Base-by-base conservation (phyloP, 2,888 invertebrate genomes). In the Xestia xanthographa region DNA sequence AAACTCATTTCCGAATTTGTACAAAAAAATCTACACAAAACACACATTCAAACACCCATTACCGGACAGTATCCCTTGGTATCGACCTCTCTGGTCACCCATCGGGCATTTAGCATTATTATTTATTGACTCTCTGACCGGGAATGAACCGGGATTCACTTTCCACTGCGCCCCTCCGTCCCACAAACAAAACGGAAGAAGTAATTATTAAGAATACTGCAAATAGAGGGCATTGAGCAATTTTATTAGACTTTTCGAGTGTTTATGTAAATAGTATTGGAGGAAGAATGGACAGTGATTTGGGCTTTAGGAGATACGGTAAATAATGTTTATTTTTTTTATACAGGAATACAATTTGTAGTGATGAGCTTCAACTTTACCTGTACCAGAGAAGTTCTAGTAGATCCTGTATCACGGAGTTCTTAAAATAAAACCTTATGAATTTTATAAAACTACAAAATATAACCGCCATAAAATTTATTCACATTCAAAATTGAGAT, bases 151-250 rank as follows among this genome's bases (percentile, higher is more conserved):
- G 91, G 92, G 90, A 91, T 93, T 94, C 94, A 93, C 93, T 94
- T 94, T 95, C 93, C 95, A 94, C 91, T 91, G 87, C 90, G 80
- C 93, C 95, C 95, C 92, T 92, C 92, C 83, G 78, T 69, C 80
- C 78, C 71, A 34, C 94, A 95, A 96, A 96, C 94, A 96, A 95
- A 95, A 94, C 94, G 94, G 94, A 95, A 95, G 93, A 96, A 94
- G 95, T 96, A 96, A 96, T 96, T 95, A 96, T 96, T 95, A 95
- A 95, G 95, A 94, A 96, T 95, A 95, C 93, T 91, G 94, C 92
- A 95, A 96, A 96, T 93, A 95, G 91, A 92, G 94, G 93, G 93
- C 88, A 90, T 92, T 91, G 86, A 87, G 89, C 91, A 90, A 91
- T 90, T 92, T 94, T 93, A 92, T 93, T 93, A 88, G 89, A 91